A percentile compares a stretch with the other conserved stretches of the same genome.
Conservation (phyloP, 2,888 invertebrate species). For the Drepana falcataria region DNA sequence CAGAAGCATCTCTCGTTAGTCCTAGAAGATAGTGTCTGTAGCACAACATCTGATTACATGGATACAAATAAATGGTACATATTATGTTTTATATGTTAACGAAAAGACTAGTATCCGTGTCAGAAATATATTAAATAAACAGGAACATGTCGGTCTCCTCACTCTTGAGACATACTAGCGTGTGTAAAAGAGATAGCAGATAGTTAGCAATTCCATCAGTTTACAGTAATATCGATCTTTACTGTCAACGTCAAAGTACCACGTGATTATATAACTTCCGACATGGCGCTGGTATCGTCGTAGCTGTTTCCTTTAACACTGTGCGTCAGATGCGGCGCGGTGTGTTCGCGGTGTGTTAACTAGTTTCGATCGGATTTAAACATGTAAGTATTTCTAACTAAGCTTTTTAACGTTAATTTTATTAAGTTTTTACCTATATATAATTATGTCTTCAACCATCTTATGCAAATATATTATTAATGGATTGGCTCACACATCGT, state of each 20-base stretch:
- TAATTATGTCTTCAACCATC: background rate
- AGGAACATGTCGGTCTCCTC: too few relatives aligned
- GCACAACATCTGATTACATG: too few relatives aligned
- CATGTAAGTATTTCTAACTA: constrained; percentile 55
- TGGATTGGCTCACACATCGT: background rate
- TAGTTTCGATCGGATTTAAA: constrained; percentile 61
- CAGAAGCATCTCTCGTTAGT: too few relatives aligned
- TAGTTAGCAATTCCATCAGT: too few relatives aligned
- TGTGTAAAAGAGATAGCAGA: too few relatives aligned
- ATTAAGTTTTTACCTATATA: background rate
- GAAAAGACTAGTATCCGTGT: too few relatives aligned
- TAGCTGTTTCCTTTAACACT: constrained; percentile 67
- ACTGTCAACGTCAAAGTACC: constrained; percentile 35
- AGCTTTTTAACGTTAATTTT: background rate
- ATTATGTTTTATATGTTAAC: too few relatives aligned
- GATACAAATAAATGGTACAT: too few relatives aligned
- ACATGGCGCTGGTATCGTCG: constrained; percentile 49
- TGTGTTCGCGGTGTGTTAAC: constrained; percentile 60
- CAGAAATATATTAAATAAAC: too few relatives aligned
- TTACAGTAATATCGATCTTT: background rate
- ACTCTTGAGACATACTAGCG: too few relatives aligned
- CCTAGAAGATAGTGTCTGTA: too few relatives aligned
- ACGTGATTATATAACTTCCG: constrained; percentile 70
- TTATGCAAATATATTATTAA: background rate
- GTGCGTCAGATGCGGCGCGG: constrained; percentile 70